Conservation (phyloP, 2,888 invertebrate genomes). For the Mesochorus sp. region DNA sequence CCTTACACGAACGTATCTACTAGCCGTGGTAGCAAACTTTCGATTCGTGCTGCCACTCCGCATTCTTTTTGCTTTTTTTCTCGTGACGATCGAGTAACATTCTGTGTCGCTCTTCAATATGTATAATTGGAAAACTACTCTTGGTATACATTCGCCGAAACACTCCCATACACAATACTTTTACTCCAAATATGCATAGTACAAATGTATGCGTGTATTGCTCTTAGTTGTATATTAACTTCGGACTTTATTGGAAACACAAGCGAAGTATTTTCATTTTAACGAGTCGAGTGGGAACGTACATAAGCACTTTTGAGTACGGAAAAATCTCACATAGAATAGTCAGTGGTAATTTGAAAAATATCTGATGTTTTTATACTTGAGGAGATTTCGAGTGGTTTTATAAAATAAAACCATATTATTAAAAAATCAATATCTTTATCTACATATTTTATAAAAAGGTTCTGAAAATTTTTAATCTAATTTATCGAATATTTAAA, state of each 20-base stretch:
- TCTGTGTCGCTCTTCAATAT: slow-evolving; percentile 35
- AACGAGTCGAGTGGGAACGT: not conserved
- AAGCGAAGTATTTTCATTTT: slow-evolving; percentile 25
- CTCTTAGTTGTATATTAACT: not conserved
- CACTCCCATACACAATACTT: slow-evolving; percentile 15
- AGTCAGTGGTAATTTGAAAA: slow-evolving; percentile 5
- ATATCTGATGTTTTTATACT: slow-evolving; percentile 23
- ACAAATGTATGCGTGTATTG: not conserved
- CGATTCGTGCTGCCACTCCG: slow-evolving; percentile 43
- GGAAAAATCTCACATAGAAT: not conserved
- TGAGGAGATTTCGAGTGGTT: no score
- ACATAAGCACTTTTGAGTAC: not conserved
- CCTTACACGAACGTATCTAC: slow-evolving; percentile 50
- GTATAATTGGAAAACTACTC: slow-evolving; percentile 64
- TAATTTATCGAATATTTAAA: no score
- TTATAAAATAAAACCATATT: no score
- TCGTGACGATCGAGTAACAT: slow-evolving; percentile 34
- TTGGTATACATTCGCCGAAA: not conserved
- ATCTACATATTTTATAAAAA: no score
- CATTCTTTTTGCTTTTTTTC: slow-evolving; percentile 28
- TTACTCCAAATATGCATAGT: not conserved
- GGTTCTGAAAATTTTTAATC: no score
- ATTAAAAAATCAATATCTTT: no score
- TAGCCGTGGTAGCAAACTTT: slow-evolving; percentile 51
- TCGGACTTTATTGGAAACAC: not conserved